Base-by-base conservation (phyloP, 2,113 vertebrate genomes). In the Strix uralensis region DNA sequence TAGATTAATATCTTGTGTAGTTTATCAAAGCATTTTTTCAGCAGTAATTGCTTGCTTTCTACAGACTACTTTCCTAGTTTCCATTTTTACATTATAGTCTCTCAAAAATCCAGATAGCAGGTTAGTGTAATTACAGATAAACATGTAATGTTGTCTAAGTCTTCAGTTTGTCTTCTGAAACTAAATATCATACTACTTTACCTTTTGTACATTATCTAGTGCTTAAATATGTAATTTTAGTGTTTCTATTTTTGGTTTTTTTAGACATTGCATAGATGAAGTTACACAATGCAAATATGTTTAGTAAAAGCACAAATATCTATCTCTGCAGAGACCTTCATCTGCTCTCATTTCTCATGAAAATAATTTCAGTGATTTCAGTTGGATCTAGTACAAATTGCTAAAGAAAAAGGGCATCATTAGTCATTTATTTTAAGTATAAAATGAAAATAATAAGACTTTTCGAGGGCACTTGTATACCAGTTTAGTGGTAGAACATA, bases 1-100 rank as follows among this genome's bases (percentile, higher is more conserved):
- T 63, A 52, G 75, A 89, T 83, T 78, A 90, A 40, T 94, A 66
- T 94, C 79, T 81, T 88, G 34, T 72, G 30, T 81, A 75, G 67
- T 82, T 90, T 91, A 77, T 54, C 38, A 81, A 81, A 90, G 34
- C 13, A 18, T 83, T 91, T 90, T 94, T 94, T 87, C 40, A 88
- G 42, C 51, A 66, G 22, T 73, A 54, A 74, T 72, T 74, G 19
- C 47, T 91, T 85, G 8, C 20, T 81, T 97, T 82, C 30, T 94
- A 7, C 2, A 2, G 0, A 26, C 20, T 55, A 4, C 27, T 49
- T 79, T 57, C 13, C n/a, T 75, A 29, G 19, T 86, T 93, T 59
- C 17, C 3, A 18, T 40, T 94, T 82, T 66, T 84, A 27, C 36
- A 10, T 52, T 67, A 36, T 18, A 34, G 22, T 77, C 10, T 61